Percentiles rank a stretch among this genome's conserved stretches.
Evolutionary conservation across 2,113 vertebrate genomes (phyloP).

Genomic region (Prochilodus magdalenae): DNA sequence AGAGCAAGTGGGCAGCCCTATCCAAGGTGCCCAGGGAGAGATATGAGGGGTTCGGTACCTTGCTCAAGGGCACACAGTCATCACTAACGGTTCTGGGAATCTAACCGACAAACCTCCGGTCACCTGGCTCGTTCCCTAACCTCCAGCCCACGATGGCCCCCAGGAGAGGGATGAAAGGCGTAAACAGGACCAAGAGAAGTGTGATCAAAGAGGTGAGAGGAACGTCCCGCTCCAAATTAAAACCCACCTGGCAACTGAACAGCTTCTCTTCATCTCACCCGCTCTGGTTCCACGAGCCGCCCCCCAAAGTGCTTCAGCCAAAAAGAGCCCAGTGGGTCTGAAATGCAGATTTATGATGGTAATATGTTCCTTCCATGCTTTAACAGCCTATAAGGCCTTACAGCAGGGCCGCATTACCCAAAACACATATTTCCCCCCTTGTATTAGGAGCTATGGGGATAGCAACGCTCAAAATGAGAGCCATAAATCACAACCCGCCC

Average conservation of each 20-base stretch:
- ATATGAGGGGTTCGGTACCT: too few relatives aligned
- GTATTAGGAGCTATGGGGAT: conserved; percentile 77
- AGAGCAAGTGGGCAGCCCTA: neutral
- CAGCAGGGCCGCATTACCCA: conserved; percentile 72
- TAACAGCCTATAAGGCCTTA: conserved; percentile 75
- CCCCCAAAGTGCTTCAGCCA: conserved; percentile 63
- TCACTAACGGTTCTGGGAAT: too few relatives aligned
- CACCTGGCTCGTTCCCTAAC: too few relatives aligned
- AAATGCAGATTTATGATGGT: conserved; percentile 81
- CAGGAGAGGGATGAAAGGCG: too few relatives aligned
- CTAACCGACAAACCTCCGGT: too few relatives aligned
- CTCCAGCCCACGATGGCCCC: too few relatives aligned
- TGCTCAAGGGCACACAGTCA: too few relatives aligned
- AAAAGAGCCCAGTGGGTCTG: conserved; percentile 65
- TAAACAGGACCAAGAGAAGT: neutral
- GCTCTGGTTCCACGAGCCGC: conserved; percentile 63
- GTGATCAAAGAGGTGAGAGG: conserved; percentile 43
- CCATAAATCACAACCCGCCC: conserved; percentile 76
- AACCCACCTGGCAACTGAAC: conserved; percentile 64
- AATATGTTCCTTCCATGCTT: conserved; percentile 79
- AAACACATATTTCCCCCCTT: conserved; percentile 78
- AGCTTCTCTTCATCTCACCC: conserved; percentile 62
- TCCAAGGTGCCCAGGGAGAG: neutral
- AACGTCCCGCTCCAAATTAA: conserved; percentile 30
- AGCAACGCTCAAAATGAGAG: conserved; percentile 79